phyloP scores from a whole-genome alignment of 2,797 vertebrate species.

The Tapirus indicus region DNA sequence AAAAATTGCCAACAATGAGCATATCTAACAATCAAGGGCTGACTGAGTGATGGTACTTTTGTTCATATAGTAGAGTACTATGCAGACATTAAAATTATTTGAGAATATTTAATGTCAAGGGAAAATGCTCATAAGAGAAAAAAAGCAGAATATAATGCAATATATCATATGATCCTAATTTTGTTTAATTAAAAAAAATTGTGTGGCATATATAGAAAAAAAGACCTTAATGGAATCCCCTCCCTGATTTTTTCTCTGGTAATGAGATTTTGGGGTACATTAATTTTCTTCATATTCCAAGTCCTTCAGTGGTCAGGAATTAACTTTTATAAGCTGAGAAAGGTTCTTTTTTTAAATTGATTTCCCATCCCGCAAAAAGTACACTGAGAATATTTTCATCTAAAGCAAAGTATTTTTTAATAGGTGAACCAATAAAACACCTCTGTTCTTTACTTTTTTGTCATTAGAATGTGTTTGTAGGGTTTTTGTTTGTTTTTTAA shows the following conservation, averaged over 20 bases:
- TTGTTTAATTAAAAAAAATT: not conserved
- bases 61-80: not conserved
- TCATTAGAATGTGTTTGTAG: not conserved
- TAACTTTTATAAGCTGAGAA: conserved; percentile 45
- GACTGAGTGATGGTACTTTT: not conserved
- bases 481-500: not conserved
- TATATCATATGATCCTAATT: not conserved
- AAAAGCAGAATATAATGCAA: not conserved
- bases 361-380: not conserved
- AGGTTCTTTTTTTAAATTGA: not conserved
- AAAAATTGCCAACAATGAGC: not conserved
- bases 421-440: not conserved
- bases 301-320: not conserved
- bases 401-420: conserved; percentile 37
- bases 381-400: conserved; percentile 39
- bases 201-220: not conserved
- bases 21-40: not conserved
- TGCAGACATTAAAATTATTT: not conserved
- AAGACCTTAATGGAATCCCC: not conserved
- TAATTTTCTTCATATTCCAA: conserved; percentile 36
- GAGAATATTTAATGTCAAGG: not conserved
- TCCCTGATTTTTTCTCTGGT: not conserved
- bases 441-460: not conserved
- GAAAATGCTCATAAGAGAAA: not conserved
- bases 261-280: not conserved